Evolutionary conservation across 1,140 invertebrate genomes (phyloP), one percentile per base, ranked within the genome.

Genomic region (Saccostrea cuccullata): DNA sequence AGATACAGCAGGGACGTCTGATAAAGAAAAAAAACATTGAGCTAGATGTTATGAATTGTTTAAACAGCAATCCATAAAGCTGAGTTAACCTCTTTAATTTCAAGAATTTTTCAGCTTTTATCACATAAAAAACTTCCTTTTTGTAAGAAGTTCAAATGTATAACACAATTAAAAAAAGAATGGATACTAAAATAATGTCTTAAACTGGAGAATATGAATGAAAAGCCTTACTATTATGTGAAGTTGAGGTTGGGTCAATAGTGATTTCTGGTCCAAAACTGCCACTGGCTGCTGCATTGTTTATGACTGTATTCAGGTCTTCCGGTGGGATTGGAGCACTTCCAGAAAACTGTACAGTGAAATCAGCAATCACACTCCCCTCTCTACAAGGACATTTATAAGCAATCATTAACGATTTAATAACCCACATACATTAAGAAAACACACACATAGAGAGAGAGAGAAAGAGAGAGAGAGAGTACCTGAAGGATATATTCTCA

Each of bases 331-430:
- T 26, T 12, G 82, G 11, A n/a, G n/a, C 86, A 67, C 1, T 84
- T 87, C 82, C 86, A 11, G 82, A 55, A 23, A 82, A 84, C 15
- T 87, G 30, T 15, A 87, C 15, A 1, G 30, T n/a, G 36, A 23
- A 87, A 55, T 26, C 8, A 8, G 36, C 86, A 47, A 87, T 47
- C 20, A 87, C 58, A 84, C 86, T 87, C 40, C 86, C 86, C 47
- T 84, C 56, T 23, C 86, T 87, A 30, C 67, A 87, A 87, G 36
- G 20, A 26, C 58, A 30, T 13, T 30, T 47, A 47, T 47, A 47
- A 8, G 47, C 1, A 47, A 8, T 47, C 0, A 47, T 47, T 8
- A 47, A 47, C 47, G 9, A 9, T 47, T 47, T 5, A 47, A 47
- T 6, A 8, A 1, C 47, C 47, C 47, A 6, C 47, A 47, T 0